Base-by-base conservation (phyloP, 2,888 invertebrate genomes). In the Plebejus argus region DNA sequence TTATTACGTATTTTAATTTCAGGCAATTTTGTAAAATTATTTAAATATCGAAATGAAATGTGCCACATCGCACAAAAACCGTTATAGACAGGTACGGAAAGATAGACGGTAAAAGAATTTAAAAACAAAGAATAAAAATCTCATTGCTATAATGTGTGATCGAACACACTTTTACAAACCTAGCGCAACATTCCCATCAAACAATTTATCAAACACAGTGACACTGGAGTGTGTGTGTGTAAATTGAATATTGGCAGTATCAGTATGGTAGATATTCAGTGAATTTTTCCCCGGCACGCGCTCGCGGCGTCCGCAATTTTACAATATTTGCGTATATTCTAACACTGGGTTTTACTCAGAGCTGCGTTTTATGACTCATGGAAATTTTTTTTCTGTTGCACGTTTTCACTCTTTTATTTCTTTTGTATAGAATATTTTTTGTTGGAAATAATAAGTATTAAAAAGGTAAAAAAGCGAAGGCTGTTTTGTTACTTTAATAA, bases 321-420 rank as follows among this genome's bases (percentile, higher is more conserved):
- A 66, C 66, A 66, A 66, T 66, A 66, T 66, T 66, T 66, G 28
- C 66, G 28, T 18, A 66, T 66, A 66, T 66, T 66, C 28, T 66
- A 66, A 33, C 28, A 28, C 33, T 18, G 66, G 66, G 28, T 66
- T 28, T 66, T 28, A 66, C 66, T 66, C 66, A 18, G 28, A 66
- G 66, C 66, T 66, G 66, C 61, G 28, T 66, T 66, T 66, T 66
- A 66, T 66, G 28, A 66, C 61, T 66, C 61, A 33, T 33, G 61
- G 61, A 66, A 28, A 66, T 66, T 10, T 66, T 18, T 66, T 66
- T 66, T 66, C 66, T 66, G 66, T 28, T 28, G 66, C 33, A 23
- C 23, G 23, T 66, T 1, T 66, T 66, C 66, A 33, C 15, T 28
- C 66, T 6, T 66, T 66, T 28, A 33, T 66, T 28, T 66, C 66